phyloP scores from a whole-genome alignment of 2,113 vertebrate genomes.

The Heterocephalus glaber region DNA sequence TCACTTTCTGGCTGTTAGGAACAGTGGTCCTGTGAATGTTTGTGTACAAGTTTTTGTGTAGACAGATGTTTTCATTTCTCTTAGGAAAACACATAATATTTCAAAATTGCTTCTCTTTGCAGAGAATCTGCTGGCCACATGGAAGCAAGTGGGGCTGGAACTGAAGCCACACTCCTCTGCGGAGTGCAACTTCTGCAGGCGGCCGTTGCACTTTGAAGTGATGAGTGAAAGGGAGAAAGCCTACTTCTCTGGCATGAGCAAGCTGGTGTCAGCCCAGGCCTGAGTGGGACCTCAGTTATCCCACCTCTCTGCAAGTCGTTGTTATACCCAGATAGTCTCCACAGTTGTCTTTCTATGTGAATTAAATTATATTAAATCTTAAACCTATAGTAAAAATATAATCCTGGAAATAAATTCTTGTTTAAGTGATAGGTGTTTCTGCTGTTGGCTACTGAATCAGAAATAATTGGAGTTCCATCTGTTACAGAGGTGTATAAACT shows the following conservation, averaged over 20 bases:
- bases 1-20: not conserved
- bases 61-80: not conserved
- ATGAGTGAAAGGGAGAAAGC: conserved; percentile 96
- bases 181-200: conserved; percentile 95
- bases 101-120: conserved; percentile 47
- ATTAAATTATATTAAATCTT: conserved; percentile 81
- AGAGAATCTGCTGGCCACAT: conserved; percentile 92
- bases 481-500: not conserved
- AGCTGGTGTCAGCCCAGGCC: conserved; percentile 90
- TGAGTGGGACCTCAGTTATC: conserved; percentile 78
- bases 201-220: conserved; percentile 96
- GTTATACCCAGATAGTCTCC: conserved; percentile 15
- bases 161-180: conserved; percentile 93
- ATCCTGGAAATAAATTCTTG: conserved; percentile 83
- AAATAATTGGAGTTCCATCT: not conserved
- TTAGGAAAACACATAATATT: not conserved
- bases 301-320: not conserved
- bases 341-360: conserved; percentile 81
- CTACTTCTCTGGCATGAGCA: conserved; percentile 96
- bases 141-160: conserved; percentile 92
- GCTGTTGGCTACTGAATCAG: conserved; percentile 1
- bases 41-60: not conserved
- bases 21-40: not conserved
- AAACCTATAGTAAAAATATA: conserved; percentile 73
- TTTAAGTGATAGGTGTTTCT: conserved; percentile 41